Evolutionary conservation across 2,888 invertebrate species (phyloP).

Genomic region (Xestobium rufovillosum): DNA sequence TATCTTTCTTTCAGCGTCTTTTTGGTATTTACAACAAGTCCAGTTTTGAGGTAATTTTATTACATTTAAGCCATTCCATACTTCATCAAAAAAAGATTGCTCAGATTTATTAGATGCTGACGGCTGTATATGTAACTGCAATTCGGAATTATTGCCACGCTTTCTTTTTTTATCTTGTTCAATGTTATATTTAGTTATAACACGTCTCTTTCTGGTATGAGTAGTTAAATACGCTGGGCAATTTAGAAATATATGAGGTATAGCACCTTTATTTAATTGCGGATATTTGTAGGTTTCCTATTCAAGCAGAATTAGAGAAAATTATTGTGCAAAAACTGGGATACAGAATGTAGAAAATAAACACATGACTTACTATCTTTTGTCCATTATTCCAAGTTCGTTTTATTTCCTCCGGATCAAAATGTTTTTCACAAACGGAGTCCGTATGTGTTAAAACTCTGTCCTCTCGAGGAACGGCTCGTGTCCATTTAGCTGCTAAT

Average conservation of each 20-base stretch:
- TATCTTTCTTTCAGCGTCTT: no score
- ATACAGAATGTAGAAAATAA: background rate
- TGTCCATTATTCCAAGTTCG: background rate
- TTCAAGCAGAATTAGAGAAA: background rate
- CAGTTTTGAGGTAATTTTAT: no score
- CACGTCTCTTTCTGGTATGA: background rate
- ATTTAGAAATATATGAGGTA: constrained; percentile 1
- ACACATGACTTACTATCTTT: background rate
- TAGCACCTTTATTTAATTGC: background rate
- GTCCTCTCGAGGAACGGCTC: constrained; percentile 1
- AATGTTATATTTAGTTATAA: background rate
- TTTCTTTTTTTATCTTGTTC: no score
- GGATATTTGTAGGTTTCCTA: background rate
- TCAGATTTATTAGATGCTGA: no score
- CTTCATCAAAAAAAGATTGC: no score
- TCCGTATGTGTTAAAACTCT: background rate
- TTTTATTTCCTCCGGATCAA: no score
- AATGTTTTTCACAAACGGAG: constrained; percentile 1
- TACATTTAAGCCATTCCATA: no score
- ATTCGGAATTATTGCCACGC: no score
- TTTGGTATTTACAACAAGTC: no score
- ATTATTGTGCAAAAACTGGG: background rate
- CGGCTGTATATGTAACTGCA: no score
- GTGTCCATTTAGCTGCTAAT: background rate
- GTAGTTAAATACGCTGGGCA: background rate